Percentiles rank a stretch among this genome's conserved stretches.
Conservation (phyloP, 2,797 vertebrate genomes). For the Hoplostethus atlanticus region DNA sequence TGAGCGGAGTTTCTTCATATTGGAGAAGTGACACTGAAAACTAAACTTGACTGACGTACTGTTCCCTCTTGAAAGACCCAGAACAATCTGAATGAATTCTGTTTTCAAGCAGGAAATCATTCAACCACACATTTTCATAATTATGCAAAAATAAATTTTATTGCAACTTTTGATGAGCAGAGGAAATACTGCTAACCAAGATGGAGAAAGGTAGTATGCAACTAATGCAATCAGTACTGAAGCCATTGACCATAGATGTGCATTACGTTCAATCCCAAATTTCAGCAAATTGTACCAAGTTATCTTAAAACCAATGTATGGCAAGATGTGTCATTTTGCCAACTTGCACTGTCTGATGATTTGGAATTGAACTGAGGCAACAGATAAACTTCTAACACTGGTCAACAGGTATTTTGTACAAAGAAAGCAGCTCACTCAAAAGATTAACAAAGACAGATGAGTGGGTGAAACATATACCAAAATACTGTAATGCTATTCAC, state of each 20-base stretch:
- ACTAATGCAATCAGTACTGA: conserved; percentile 65
- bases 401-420: conserved; percentile 53
- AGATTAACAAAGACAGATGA: conserved; percentile 32
- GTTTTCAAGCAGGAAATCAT: neutral
- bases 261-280: conserved; percentile 51
- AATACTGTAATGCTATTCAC: conserved; percentile 73
- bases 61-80: too few relatives aligned
- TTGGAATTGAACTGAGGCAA: conserved; percentile 44
- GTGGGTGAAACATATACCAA: conserved; percentile 43
- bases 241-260: conserved; percentile 63
- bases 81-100: neutral
- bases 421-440: conserved; percentile 35
- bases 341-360: conserved; percentile 45
- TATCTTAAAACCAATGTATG: conserved; percentile 29
- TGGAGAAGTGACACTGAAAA: too few relatives aligned
- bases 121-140: conserved; percentile 50
- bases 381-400: conserved; percentile 57
- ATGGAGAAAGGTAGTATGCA: conserved; percentile 54
- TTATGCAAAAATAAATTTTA: conserved; percentile 99
- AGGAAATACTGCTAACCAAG: conserved; percentile 80
- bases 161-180: conserved; percentile 90
- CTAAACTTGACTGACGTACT: too few relatives aligned
- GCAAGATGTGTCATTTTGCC: conserved; percentile 40
- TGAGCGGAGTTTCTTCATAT: too few relatives aligned
- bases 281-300: conserved; percentile 36